Evolutionary conservation across 2,888 invertebrate species (phyloP), one percentile per base, ranked within the genome.

Genomic region (Heliconius aoede): DNA sequence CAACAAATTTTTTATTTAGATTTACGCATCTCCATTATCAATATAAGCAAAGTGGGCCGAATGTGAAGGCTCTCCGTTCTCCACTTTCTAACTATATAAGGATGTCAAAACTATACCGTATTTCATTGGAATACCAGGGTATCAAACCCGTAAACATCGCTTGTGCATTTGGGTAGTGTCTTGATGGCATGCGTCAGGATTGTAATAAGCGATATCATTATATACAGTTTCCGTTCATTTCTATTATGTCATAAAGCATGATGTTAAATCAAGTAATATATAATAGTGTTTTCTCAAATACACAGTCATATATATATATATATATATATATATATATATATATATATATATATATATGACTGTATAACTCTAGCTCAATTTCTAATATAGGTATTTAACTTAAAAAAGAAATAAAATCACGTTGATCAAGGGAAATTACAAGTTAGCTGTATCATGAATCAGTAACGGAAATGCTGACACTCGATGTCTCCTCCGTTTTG

Each of bases 401-500:
- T 15, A 32, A 55, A 58, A 58, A 32, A 60, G 18, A n/a, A 40
- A 28, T 61, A 24, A 32, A 62, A 51, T 36, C 15, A 72, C 69
- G 64, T 64, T 69, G 71, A 36, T 32, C 21, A 51, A 78, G 68
- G 71, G 72, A 58, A 76, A 76, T 71, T 46, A 46, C 8, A 58
- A 30, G 58, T 55, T 40, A 4, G 30, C 65, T 26, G 30, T 30
- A 78, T 72, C 72, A 64, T 74, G 72, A 79, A 74, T 76, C 78
- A 68, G 76, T 79, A 79, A 65, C 68, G 78, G 78, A 79, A 79
- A 79, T 46, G 72, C 40, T 58, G 55, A 69, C 71, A 71, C 61
- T 72, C 72, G 69, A 73, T 46, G 72, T 79, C 76, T 79, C 78
- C 78, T 76, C 28, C 68, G 58, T 76, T 76, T n/a, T 74, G 74